Conservation (phyloP, 2,797 vertebrate species). For the Amblyraja radiata region DNA sequence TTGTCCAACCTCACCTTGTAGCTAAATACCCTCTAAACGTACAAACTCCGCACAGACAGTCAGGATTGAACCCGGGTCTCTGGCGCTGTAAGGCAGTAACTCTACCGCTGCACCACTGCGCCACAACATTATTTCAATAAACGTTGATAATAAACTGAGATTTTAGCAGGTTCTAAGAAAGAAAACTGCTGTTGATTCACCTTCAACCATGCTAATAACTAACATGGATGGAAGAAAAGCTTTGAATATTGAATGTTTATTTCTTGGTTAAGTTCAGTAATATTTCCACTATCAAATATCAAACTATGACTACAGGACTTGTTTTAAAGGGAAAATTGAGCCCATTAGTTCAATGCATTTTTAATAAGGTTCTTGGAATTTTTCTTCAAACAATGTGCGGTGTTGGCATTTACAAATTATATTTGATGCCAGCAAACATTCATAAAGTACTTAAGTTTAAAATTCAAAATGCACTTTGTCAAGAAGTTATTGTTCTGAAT, state of each 20-base stretch:
- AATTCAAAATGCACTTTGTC: not conserved
- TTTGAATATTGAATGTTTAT: not conserved
- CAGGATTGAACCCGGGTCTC: no score
- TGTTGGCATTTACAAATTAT: not conserved
- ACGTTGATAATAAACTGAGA: no score
- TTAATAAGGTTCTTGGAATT: not conserved
- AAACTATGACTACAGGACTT: not conserved
- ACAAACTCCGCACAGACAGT: no score
- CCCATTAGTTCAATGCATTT: not conserved
- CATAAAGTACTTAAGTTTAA: not conserved
- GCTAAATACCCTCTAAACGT: no score
- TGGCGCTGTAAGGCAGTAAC: no score
- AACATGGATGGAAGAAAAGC: not conserved
- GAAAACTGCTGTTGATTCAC: not conserved
- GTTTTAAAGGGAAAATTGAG: not conserved
- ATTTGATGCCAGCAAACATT: not conserved
- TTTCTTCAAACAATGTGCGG: not conserved
- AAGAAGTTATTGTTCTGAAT: not conserved
- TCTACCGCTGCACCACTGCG: no score
- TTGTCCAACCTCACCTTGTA: no score
- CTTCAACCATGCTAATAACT: not conserved
- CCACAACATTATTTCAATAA: no score
- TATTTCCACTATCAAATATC: not conserved
- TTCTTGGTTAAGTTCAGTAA: not conserved
- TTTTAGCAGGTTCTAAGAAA: not conserved